Evolutionary conservation across 2,797 vertebrate species (phyloP), one percentile per base, ranked within the genome.

Genomic region (Gymnodraco acuticeps): DNA sequence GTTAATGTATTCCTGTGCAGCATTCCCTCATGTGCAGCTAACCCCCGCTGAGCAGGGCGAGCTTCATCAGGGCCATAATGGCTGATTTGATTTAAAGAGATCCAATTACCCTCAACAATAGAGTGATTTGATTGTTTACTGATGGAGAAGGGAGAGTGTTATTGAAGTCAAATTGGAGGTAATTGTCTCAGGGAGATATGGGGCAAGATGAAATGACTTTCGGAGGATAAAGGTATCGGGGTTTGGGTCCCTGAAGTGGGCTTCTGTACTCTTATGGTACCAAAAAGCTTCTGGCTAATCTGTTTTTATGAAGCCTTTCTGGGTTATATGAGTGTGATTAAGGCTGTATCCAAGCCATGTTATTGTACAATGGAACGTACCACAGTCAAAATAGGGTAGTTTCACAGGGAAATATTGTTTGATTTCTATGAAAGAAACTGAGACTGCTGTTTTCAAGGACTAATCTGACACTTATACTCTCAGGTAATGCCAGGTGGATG

Each of bases 71-170:
- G 78, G 73, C 89, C 82, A 82, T 90, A 88, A 92, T 87, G 87
- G 90, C 83, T 92, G 91, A 93, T 93, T 92, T 92, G 91, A 93
- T 94, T 93, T 92, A 92, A 92, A 93, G 88, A 90, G 89, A 91
- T 92, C 89, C 90, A 92, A 92, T 94, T 94, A 93, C 88, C 83
- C 79, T 86, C 87, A 82, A 92, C 92, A 90, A 90, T 88, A 68
- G 88, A 89, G 88, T 67, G 80, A 92, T 93, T 90, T 90, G 91
- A 93, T 93, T 94, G 93, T 94, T 94, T 92, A 90, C 89, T 83
- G 91, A 86, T 27, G 75, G 77, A 86, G 91, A 91, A 89, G 72
- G 80, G 87, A 86, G 87, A 91, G 78, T 84, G 88, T 90, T 92
- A 92, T 85, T 88, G 88, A 90, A 93, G 82, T 71, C 70, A 89